Evolutionary conservation across 2,113 vertebrate genomes (phyloP), one percentile per base, ranked within the genome.

Genomic region (Lampris megalopsis): DNA sequence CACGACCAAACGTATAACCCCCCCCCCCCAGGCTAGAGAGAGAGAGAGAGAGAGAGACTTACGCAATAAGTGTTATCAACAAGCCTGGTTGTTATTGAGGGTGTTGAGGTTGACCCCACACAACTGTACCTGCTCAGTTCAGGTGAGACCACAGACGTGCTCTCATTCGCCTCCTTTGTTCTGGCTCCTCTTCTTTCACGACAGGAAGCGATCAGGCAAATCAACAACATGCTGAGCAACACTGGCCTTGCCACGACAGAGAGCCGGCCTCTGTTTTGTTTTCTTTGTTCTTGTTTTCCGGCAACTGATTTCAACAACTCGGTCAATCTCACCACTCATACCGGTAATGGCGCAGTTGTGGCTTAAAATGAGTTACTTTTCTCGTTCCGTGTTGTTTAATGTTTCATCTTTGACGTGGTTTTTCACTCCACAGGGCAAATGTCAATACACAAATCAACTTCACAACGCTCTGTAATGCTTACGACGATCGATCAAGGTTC

Each of bases 71-170:
- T n/a, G 40, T 54, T 42, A 58, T 49, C 75, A 81, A 75, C 74
- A 88, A 76, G 78, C 36, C 5, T 1, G 41, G 50, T 59, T 93
- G 89, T 89, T 90, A 13, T 90, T 92, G 92, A 90, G 92, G 91
- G 79, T 75, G 60, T 43, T 88, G 82, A 85, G 87, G 89, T 92
- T 45, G 62, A 59, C 43, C 8, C 56, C 53, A 77, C 58, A 73
- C 66, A 41, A 50, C 49, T 64, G 67, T 86, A 92, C 85, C 89
- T 93, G 80, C 62, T 69, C 7, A 50, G 63, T 68, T 75, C 86
- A 91, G 90, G 87, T 92, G 82, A 92, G 88, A 93, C 92, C 91
- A 86, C 92, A 89, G 75, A 56, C 24, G 5, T 35, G 53, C 8
- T 73, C 60, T 77, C 49, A 10, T 75, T 67, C 53, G 38, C 40